Conservation (phyloP, 92 coral and sea anemone genomes). For the Actinostola sp. region DNA sequence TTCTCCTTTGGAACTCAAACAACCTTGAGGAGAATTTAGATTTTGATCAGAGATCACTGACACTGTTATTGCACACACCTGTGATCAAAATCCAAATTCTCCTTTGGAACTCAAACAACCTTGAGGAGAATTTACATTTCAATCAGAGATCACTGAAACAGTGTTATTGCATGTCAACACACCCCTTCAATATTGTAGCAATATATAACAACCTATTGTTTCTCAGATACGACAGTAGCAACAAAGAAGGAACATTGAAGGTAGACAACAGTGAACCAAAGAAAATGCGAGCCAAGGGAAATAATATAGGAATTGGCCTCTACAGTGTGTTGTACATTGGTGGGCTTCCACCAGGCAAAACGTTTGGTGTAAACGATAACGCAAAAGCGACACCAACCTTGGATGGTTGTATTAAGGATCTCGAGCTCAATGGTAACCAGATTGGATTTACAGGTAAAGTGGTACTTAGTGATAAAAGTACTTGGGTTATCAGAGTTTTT, state of each 20-base stretch:
- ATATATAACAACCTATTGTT: not conserved
- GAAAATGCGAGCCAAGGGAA: slow-evolving; percentile 44
- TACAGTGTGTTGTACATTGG: slow-evolving; percentile 74
- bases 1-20: no score
- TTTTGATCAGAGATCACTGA: no score
- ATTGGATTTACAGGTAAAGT: slow-evolving; percentile 74
- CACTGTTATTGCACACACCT: no score
- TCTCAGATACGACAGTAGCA: slow-evolving; percentile 70
- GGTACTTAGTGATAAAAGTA: no score
- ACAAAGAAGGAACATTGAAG: slow-evolving; percentile 58
- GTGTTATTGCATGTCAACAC: not conserved
- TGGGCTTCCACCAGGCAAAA: slow-evolving; percentile 63
- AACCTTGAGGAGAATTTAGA: no score
- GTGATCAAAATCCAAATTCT: no score
- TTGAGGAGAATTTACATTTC: no score
- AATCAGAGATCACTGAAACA: not conserved
- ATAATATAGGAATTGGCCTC: slow-evolving; percentile 62
- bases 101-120: no score
- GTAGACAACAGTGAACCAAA: slow-evolving; percentile 60
- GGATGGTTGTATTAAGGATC: slow-evolving; percentile 81
- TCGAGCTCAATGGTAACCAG: slow-evolving; percentile 77
- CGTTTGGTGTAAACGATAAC: slow-evolving; percentile 39
- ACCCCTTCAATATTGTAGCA: not conserved
- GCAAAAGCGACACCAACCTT: slow-evolving; percentile 68
- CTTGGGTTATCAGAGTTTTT: no score